Evolutionary conservation across 2,888 invertebrate species (phyloP), one percentile per base, ranked within the genome.

Genomic region (Cephonodes hylas): DNA sequence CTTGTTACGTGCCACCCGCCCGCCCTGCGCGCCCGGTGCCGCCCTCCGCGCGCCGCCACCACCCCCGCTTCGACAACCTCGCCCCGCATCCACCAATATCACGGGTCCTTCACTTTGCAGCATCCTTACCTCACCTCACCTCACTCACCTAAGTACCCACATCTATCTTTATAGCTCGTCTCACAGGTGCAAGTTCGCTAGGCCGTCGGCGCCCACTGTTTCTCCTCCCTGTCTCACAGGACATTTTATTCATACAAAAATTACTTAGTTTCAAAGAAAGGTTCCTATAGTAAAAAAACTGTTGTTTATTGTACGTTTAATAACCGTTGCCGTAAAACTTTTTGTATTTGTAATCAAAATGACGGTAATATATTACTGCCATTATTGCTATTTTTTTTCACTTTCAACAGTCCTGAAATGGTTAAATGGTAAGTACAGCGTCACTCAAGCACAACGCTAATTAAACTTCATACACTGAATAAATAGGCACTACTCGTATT

Each of bases 1-100:
- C 91, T 91, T 91, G 91, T 91, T 91, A 91, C 91, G 85, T 88
- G 87, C 88, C 86, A 76, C 86, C 87, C 87, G 81, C 85, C 83
- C 81, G 81, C 84, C 84, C 85, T 81, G 83, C 84, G 81, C 83
- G 78, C 74, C 76, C 70, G 76, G 68, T 72, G 71, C 70, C 75
- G 71, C 77, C 79, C 79, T 74, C 75, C 72, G 73, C 79, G 70
- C 75, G 64, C 76, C 73, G 72, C 74, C 67, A 70, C 69, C 70
- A 64, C 75, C 76, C 77, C 81, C 76, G 75, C 73, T 78, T 75
- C 75, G 71, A 68, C 81, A 80, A 79, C 85, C 84, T 83, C 88
- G 80, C 85, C 84, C 87, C 83, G 81, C 80, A 80, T 84, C 83
- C 81, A 84, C 87, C 85, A 82, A 86, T 86, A 88, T 86, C 83